Evolutionary conservation across 2,888 invertebrate species (phyloP), one percentile per base, ranked within the genome.

Genomic region (Lasius platythorax): DNA sequence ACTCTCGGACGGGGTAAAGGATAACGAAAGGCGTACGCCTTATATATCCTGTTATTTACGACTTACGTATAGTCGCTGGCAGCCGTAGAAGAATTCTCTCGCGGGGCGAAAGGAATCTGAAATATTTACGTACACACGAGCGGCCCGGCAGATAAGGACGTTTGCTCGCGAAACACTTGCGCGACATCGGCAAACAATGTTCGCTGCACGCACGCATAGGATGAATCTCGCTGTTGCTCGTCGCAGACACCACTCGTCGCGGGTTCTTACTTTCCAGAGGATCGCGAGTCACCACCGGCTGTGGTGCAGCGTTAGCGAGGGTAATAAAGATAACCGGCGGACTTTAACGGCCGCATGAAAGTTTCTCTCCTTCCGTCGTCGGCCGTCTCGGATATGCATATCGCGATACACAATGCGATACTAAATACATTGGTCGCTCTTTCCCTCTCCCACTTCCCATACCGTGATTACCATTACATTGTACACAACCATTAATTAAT

Each of bases 131-230:
- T 87, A 50, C 67, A n/a, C 72, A 40, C 50, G 50, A 64, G 73
- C 56, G 82, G 76, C 64, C 23, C 23, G 23, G 23, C 68, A 90
- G 90, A 90, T 90, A 90, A 90, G 88, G 74, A 87, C 73, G 90
- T 90, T 90, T 89, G 67, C 85, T 88, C 85, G 68, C 83, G 89
- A 88, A 90, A 90, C 90, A 83, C 87, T 90, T 53, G 87, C 88
- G n/a, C 84, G 85, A 87, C 85, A 88, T 89, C 74, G 46, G 84
- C 85, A 90, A 90, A 90, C 90, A 89, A 81, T 85, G 73, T 40
- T 53, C 82, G 85, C 70, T 73, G 70, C 76, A 83, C 74, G 81
- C 79, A 40, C 67, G 67, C 67, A 53, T 8, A 28, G 43, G 68
- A 83, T 66, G 85, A 56, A 68, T 33, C 67, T 58, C 68, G 73